A percentile compares a stretch with the other conserved stretches of the same genome.
Conservation (phyloP, 53 echinoderm and acorn worm genomes). For the Temnopleurus reevesii region DNA sequence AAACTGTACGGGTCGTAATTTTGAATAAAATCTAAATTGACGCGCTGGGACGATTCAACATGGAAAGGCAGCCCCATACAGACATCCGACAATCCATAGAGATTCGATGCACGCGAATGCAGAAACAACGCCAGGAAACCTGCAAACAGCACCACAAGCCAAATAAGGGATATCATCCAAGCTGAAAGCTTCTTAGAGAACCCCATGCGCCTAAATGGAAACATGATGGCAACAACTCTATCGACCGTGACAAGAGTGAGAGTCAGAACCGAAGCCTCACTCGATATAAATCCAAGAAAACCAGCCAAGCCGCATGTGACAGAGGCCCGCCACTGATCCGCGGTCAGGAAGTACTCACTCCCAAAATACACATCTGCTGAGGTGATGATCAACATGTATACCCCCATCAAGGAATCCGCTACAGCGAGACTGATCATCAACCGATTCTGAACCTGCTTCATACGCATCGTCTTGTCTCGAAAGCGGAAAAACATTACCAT, state of each 20-base stretch:
- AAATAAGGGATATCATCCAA: not conserved
- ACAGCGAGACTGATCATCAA: slow-evolving; percentile 48
- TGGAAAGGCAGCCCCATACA: slow-evolving; percentile 49
- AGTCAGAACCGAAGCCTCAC: slow-evolving; percentile 48
- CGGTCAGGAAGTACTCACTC: slow-evolving; percentile 11
- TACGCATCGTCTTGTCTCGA: not conserved
- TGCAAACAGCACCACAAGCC: not conserved
- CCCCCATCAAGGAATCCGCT: slow-evolving; percentile 59
- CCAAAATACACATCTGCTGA: slow-evolving; percentile 50
- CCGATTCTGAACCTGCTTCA: slow-evolving; percentile 8
- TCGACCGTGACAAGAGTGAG: slow-evolving; percentile 60
- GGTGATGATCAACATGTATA: slow-evolving; percentile 61
- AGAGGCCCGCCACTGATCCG: slow-evolving; percentile 22
- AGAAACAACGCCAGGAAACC: not conserved
- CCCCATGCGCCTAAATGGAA: slow-evolving; percentile 34
- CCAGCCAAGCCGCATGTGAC: slow-evolving; percentile 38
- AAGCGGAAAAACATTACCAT: slow-evolving; percentile 49
- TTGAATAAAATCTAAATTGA: not conserved
- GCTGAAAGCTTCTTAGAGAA: not conserved
- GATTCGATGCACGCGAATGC: not conserved
- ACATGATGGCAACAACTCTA: slow-evolving; percentile 47
- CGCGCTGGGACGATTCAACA: not conserved
- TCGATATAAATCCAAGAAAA: slow-evolving; percentile 57
- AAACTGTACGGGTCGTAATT: not conserved
- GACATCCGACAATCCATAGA: slow-evolving; percentile 47